Evolutionary conservation across 2,113 vertebrate genomes (phyloP).

Genomic region (Eulemur rufifrons): DNA sequence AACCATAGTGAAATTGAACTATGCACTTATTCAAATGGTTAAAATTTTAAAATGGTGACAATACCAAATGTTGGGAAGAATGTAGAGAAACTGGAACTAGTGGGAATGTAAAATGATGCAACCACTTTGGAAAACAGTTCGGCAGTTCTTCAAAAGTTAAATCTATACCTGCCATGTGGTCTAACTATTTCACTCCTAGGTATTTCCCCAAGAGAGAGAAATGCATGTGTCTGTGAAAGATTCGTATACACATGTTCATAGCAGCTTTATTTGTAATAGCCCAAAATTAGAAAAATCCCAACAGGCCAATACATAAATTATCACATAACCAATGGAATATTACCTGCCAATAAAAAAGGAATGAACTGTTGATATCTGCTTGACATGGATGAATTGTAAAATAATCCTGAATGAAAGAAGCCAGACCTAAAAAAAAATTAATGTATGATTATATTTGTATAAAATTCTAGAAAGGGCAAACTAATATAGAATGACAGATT

Average conservation of each 20-base stretch:
- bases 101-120: neutral
- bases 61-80: neutral
- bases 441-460: neutral
- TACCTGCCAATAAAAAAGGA: neutral
- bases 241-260: neutral
- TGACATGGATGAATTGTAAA: neutral
- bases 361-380: too few species aligned
- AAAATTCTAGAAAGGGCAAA: neutral
- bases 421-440: neutral
- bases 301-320: neutral
- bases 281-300: neutral
- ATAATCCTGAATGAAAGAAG: constrained; percentile 2
- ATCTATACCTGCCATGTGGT: neutral
- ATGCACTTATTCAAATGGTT: neutral
- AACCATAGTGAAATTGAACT: neutral
- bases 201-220: neutral
- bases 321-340: neutral
- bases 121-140: neutral
- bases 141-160: neutral
- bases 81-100: neutral
- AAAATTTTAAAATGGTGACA: neutral
- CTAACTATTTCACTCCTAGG: neutral
- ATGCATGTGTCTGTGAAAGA: neutral
- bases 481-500: neutral
- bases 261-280: neutral